phyloP scores from a whole-genome alignment of 2,797 vertebrate genomes.

The Sebastes trivittatus region DNA sequence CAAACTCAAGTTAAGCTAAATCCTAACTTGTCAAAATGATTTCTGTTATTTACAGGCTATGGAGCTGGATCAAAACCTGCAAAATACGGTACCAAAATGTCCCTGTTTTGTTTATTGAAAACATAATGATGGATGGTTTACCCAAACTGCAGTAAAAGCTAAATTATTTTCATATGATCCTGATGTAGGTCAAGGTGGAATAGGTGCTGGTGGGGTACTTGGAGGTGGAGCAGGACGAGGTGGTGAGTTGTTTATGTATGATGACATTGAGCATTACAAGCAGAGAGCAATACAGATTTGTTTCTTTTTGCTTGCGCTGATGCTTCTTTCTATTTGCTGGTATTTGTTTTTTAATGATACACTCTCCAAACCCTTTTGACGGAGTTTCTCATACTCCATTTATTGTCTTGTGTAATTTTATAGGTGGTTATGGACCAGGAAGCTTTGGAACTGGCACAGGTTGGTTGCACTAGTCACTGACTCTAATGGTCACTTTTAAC shows the following conservation, averaged over 20 bases:
- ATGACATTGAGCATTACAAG: not conserved
- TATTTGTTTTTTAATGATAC: not conserved
- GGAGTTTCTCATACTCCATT: not conserved
- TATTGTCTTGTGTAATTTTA: not conserved
- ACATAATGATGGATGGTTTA: not conserved
- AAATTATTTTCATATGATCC: conserved; percentile 5
- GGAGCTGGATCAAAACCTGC: conserved; percentile 74
- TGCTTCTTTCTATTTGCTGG: not conserved
- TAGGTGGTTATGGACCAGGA: conserved; percentile 41
- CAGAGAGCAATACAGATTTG: not conserved
- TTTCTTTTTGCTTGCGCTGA: not conserved
- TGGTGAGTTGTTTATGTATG: conserved; percentile 28
- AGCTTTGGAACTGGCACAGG: conserved; percentile 33
- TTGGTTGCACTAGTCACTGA: not conserved
- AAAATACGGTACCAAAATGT: conserved; percentile 75
- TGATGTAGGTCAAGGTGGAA: conserved; percentile 50
- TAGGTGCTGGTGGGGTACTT: conserved; percentile 45
- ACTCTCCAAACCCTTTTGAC: not conserved
- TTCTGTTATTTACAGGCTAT: conserved; percentile 63
- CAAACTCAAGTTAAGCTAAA: not conserved
- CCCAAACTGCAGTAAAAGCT: not conserved
- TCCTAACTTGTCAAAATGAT: not conserved
- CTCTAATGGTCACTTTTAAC: not conserved
- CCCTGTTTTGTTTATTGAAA: not conserved
- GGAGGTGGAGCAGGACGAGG: conserved; percentile 59